Base-by-base conservation (phyloP, 2,113 vertebrate species). In the Silurus asotus region DNA sequence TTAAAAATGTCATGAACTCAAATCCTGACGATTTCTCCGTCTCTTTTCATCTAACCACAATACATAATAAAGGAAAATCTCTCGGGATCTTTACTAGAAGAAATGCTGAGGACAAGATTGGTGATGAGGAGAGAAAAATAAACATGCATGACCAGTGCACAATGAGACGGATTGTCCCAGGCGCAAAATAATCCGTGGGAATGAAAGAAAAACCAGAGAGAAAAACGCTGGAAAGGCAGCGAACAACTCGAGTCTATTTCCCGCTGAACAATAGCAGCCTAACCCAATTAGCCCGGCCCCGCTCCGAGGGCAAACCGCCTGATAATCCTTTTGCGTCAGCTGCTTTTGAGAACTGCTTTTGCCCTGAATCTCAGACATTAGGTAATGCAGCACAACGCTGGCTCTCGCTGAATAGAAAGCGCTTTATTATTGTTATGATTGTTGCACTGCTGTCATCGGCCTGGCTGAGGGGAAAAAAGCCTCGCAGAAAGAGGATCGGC, bases 301-400 rank as follows among this genome's bases (percentile, higher is more conserved):
- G 67, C 75, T 25, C 75, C 81, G 84, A 65, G 86, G 76, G 80
- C 79, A 84, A 81, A 87, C 72, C 77, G 61, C 82, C 85, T 83
- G 87, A 85, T 83, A 88, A 86, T 86, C 61, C 84, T 69, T 83
- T 88, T 89, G 87, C 90, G 89, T 91, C 90, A 91, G 86, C 80
- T 80, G 58, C 82, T 84, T 89, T 79, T 64, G 70, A 82, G 84
- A 70, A 70, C 20, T 37, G 82, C 86, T 78, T 83, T 81, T 56
- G 14, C 80, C 70, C 78, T 87, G 86, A 85, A 87, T 89, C 86
- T 86, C 19, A 83, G 62, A 81, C 85, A 83, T 78, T 74, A 20
- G 25, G 78, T 64, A 77, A 89, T 82, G 88, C 67, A 64, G 61
- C 78, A 81, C 53, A 25, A 84, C 58, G 1, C 61, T 17, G 53